phyloP scores from a whole-genome alignment of 64 coral and sea anemone genomes.

The Dendronephthya gigantea region DNA sequence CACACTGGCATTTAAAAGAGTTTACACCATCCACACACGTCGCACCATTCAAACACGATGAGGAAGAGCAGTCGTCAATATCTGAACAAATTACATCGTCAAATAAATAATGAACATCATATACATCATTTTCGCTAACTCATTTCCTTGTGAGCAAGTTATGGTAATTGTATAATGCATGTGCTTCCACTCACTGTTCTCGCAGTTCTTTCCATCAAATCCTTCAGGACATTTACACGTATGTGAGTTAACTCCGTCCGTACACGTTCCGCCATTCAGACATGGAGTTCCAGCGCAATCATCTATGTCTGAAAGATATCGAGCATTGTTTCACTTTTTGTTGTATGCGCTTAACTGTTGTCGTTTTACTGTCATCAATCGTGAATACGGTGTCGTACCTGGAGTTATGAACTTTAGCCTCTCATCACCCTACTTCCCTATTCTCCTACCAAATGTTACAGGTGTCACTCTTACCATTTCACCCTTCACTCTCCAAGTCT shows the following conservation, averaged over 20 bases:
- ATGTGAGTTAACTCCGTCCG: slow-evolving; percentile 11
- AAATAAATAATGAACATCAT: too few relatives aligned
- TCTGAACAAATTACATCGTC: background rate
- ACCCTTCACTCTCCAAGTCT: too few relatives aligned
- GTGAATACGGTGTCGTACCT: too few relatives aligned
- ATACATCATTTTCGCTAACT: too few relatives aligned
- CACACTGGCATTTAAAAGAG: background rate
- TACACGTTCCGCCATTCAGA: background rate
- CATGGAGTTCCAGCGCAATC: slow-evolving; percentile 31
- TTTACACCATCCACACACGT: background rate
- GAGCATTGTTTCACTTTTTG: background rate
- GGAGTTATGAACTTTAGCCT: too few relatives aligned
- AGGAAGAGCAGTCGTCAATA: background rate
- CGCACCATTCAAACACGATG: background rate
- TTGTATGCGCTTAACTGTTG: too few relatives aligned
- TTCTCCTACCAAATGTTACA: too few relatives aligned
- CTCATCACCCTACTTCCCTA: too few relatives aligned
- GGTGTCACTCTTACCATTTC: too few relatives aligned
- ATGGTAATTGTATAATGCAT: too few relatives aligned
- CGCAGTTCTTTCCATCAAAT: slow-evolving; percentile 16
- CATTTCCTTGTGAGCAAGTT: too few relatives aligned
- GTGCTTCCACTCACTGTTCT: background rate
- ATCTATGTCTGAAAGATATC: slow-evolving; percentile 23
- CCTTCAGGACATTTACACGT: slow-evolving; percentile 10
- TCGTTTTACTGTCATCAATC: too few relatives aligned